These are phyloP conservation scores for Nilaparvata lugens DNA, from an alignment of 1,140 invertebrate species.

Conservation along the genomic window DNA sequence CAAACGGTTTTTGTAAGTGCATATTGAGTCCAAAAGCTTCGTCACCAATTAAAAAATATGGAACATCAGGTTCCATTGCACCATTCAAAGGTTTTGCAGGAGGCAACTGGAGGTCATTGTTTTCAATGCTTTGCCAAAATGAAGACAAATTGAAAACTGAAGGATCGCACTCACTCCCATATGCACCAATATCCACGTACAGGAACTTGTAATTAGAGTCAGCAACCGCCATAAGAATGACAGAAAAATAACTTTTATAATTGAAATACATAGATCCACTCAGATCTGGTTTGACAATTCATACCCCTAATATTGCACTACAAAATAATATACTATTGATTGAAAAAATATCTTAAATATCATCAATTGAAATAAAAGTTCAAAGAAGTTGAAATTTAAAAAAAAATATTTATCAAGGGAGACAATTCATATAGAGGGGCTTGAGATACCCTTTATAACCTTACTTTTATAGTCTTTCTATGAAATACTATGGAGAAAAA, in stretches of 20 bases:
- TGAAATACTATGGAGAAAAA: too few relatives aligned
- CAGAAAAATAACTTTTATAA: slow-evolving; percentile 35
- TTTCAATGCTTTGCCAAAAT: slow-evolving; percentile 12
- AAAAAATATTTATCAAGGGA: too few relatives aligned
- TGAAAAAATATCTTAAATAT: too few relatives aligned
- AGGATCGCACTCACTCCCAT: slow-evolving; percentile 22
- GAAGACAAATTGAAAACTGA: slow-evolving; percentile 12
- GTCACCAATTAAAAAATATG: slow-evolving; percentile 29
- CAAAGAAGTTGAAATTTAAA: too few relatives aligned
- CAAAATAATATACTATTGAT: too few relatives aligned
- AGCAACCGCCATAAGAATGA: slow-evolving; percentile 36
- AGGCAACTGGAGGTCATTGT: slow-evolving; percentile 1
- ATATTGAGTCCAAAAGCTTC: slow-evolving; percentile 35
- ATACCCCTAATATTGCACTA: too few relatives aligned
- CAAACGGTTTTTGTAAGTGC: slow-evolving; percentile 29
- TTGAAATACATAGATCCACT: slow-evolving; percentile 33
- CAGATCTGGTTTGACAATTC: slow-evolving; percentile 35
- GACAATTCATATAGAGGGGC: too few relatives aligned
- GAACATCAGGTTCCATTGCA: neutral
- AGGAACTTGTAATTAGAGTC: slow-evolving; percentile 37
- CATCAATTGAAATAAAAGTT: too few relatives aligned
- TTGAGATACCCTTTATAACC: too few relatives aligned
- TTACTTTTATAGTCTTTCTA: too few relatives aligned
- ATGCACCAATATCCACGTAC: slow-evolving; percentile 29
- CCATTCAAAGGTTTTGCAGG: neutral